Evolutionary conservation across 2,797 vertebrate species (phyloP).

Genomic region (Yasuhikotakia modesta): DNA sequence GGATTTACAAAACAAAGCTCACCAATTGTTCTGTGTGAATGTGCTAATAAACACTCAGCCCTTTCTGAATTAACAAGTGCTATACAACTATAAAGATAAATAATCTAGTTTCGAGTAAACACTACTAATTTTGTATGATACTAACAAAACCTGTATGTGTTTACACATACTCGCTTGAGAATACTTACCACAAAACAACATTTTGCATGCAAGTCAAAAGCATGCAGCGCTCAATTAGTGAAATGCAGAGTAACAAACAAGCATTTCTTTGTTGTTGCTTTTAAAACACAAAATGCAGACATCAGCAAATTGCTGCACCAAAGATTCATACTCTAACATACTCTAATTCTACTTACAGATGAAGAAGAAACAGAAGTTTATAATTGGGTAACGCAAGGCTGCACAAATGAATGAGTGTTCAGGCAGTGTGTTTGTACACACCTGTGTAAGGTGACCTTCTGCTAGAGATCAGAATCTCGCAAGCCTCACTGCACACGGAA

Average conservation of each 20-base stretch:
- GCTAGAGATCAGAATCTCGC: conserved; percentile 28
- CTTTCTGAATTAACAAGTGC: conserved; percentile 67
- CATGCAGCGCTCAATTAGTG: conserved; percentile 78
- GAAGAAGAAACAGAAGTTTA: conserved; percentile 59
- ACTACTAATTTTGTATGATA: conserved; percentile 44
- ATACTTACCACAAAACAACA: conserved; percentile 77
- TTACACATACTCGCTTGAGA: conserved; percentile 58
- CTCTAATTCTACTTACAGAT: conserved; percentile 64
- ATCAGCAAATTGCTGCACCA: conserved; percentile 68
- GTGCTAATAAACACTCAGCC: conserved; percentile 73
- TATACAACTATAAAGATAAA: conserved; percentile 66
- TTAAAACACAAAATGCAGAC: conserved; percentile 65
- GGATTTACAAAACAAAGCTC: conserved; percentile 25
- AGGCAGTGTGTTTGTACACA: conserved; percentile 23
- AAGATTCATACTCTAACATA: conserved; percentile 66
- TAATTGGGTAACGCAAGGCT: conserved; percentile 62
- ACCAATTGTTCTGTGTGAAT: conserved; percentile 64
- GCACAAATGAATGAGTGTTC: conserved; percentile 43
- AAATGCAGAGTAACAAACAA: conserved; percentile 74
- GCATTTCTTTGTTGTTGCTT: conserved; percentile 56
- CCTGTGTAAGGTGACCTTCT: conserved; percentile 40
- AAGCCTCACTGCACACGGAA: conserved; percentile 9
- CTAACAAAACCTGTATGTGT: conserved; percentile 8
- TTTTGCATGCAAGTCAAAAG: conserved; percentile 74
- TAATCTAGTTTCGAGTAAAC: conserved; percentile 34